Base-by-base conservation (phyloP, 2,888 invertebrate species). In the Hesperia comma region DNA sequence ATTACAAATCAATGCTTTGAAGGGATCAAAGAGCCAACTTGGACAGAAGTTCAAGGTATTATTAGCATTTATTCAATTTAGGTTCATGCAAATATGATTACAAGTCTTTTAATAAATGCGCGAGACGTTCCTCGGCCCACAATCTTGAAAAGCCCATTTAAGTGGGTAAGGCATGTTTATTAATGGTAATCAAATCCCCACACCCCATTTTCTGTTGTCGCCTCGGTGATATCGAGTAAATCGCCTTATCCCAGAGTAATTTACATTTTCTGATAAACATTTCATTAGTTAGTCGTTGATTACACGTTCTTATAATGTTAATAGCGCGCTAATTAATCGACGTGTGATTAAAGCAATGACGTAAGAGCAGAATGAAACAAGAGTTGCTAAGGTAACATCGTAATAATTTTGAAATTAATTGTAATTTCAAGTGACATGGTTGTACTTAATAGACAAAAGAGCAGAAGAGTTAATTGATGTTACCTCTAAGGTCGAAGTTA, bases 141-240 rank as follows among this genome's bases (percentile, higher is more conserved):
- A 63, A 51, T 51, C 53, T 63, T 64, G 40, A 33, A 54, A 46
- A 60, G 60, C 60, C 21, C 14, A 43, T 60, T 60, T 66, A 60
- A 66, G 43, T 58, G 32, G 58, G 53, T 43, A 60, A 43, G 46
- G 33, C 53, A 21, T 33, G 58, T 64, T 64, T 66, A 60, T 60
- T 66, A 66, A 66, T 66, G 66, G 43, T 66, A 66, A 66, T 66
- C 66, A 60, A 66, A 66, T 58, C 66, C 66, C 51, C 64, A 53
- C 64, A 66, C 64, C 58, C 58, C 63, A 51, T 64, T 53, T 51
- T 57, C 26, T 53, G 58, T 40, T 41, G 53, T 66, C 54, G 66
- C 46, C 37, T 66, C 56, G 37, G 21, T 63, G 63, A 33, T 57
- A 66, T 66, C 46, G 66, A 66, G 46, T 10, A 61, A 66, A 66